Conservation (phyloP, 2,113 vertebrate genomes). For the Bettongia penicillata region DNA sequence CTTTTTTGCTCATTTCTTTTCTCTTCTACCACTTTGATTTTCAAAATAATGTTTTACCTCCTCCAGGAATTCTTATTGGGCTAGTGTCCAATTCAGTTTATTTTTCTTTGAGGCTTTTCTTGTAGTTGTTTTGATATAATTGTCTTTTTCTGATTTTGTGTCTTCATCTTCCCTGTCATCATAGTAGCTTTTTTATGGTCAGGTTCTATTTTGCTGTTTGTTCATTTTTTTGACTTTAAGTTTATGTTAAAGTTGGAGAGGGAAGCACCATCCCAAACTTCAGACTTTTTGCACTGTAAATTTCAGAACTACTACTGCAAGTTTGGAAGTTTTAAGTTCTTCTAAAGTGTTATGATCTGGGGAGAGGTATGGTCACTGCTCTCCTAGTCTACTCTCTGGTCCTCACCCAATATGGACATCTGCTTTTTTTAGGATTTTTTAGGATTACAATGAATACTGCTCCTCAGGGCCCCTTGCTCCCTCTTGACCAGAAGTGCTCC, state of each 20-base stretch:
- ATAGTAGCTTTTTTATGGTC: not conserved
- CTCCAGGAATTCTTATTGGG: not conserved
- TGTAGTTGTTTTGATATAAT: not conserved
- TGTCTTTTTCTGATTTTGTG: not conserved
- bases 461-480: not conserved
- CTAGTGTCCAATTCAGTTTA: not conserved
- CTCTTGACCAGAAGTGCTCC: too few relatives aligned
- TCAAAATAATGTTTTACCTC: not conserved
- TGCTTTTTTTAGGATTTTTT: not conserved
- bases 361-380: not conserved
- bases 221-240: not conserved
- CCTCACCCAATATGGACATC: not conserved
- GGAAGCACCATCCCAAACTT: not conserved
- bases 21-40: not conserved
- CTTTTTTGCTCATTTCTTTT: not conserved
- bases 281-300: not conserved
- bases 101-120: not conserved
- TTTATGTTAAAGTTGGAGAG: not conserved
- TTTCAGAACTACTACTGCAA: not conserved
- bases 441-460: not conserved
- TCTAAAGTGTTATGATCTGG: not conserved
- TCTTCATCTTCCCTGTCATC: not conserved
- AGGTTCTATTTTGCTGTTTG: too few relatives aligned
- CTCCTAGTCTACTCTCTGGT: not conserved
- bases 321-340: not conserved